These are phyloP conservation scores for Channa argus DNA, from an alignment of 2,113 vertebrate species.

Conservation along the genomic window DNA sequence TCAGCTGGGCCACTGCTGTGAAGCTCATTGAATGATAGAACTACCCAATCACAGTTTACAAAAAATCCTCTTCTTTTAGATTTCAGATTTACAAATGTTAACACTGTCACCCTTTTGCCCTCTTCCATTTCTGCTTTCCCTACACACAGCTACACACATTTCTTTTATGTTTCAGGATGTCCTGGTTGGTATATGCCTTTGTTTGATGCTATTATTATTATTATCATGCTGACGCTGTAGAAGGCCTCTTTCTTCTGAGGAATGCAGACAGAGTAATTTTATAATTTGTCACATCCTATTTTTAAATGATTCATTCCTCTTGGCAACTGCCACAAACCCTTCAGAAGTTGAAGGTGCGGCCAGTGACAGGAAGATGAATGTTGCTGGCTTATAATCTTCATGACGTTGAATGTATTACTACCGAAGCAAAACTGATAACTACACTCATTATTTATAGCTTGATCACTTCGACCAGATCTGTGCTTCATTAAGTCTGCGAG, in stretches of 20 bases:
- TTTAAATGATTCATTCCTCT: constrained; percentile 31
- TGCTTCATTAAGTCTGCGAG: neutral
- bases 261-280: constrained; percentile 42
- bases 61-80: constrained; percentile 27
- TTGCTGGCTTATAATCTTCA: constrained; percentile 16
- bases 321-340: constrained; percentile 19
- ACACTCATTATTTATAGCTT: neutral
- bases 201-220: constrained; percentile 17
- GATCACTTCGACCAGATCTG: neutral
- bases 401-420: constrained; percentile 22
- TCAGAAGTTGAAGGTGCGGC: constrained; percentile 7
- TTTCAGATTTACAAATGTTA: constrained; percentile 13
- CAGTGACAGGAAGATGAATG: constrained; percentile 11
- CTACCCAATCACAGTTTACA: constrained; percentile 26
- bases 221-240: neutral
- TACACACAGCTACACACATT: neutral
- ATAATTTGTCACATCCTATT: constrained; percentile 26
- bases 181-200: neutral
- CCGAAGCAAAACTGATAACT: constrained; percentile 1
- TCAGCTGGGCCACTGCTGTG: constrained; percentile 8
- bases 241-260: constrained; percentile 3
- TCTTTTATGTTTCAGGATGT: neutral
- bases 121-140: constrained; percentile 6
- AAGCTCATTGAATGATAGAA: constrained; percentile 12
- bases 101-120: constrained; percentile 8